A percentile compares a stretch with the other conserved stretches of the same genome.
Evolutionary conservation across 53 echinoderm and acorn worm species (phyloP).

Genomic region (Luidia sarsii): DNA sequence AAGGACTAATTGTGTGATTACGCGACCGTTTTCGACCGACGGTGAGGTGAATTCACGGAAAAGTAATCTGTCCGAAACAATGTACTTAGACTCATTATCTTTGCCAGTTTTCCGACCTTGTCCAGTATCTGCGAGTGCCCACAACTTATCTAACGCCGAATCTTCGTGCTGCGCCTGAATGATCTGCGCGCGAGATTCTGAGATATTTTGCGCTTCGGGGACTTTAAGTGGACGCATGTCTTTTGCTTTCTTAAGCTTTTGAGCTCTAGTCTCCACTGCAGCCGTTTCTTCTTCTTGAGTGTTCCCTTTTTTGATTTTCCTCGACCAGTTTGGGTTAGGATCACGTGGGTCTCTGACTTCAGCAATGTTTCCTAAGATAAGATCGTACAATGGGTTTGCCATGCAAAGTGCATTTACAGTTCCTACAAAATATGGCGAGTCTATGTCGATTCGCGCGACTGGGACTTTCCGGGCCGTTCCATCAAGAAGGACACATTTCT

Average conservation of each 20-base stretch:
- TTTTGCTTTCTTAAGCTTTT: background rate
- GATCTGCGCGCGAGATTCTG: constrained; percentile 17
- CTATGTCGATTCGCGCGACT: constrained; percentile 27
- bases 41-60: constrained; percentile 8
- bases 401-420: constrained; percentile 21
- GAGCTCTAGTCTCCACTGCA: constrained; percentile 17
- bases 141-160: background rate
- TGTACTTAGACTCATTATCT: constrained; percentile 6
- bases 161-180: background rate
- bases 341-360: background rate
- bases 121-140: background rate
- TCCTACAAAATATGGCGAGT: constrained; percentile 25
- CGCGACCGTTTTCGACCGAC: background rate
- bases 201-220: constrained; percentile 8
- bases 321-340: constrained; percentile 12
- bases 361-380: background rate
- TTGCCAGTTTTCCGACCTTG: background rate
- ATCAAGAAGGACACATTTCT: constrained; percentile 38
- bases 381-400: constrained; percentile 20
- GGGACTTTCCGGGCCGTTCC: constrained; percentile 45
- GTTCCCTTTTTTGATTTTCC: background rate
- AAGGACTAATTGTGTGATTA: constrained; percentile 23
- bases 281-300: background rate
- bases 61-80: constrained; percentile 12
- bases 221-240: constrained; percentile 14